Conservation (phyloP, 1,140 invertebrate species). For the Cydia fagiglandana region DNA sequence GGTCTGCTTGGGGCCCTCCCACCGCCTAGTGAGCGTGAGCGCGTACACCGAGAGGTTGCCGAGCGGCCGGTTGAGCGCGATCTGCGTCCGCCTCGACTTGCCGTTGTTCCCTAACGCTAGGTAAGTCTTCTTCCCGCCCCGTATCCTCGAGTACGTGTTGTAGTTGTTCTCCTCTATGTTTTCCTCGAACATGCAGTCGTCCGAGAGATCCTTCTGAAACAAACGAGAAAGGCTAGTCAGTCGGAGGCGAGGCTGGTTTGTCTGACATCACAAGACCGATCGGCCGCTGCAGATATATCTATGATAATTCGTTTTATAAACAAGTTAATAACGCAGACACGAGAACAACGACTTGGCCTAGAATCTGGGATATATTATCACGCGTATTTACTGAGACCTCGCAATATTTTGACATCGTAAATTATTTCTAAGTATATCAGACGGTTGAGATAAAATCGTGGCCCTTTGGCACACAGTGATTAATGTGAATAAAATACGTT, state of each 20-base stretch:
- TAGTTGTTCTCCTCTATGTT: slow-evolving; percentile 90
- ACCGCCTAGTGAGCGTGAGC: slow-evolving; percentile 83
- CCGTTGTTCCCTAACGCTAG: slow-evolving; percentile 87
- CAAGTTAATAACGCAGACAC: not conserved
- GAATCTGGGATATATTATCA: slow-evolving; percentile 12
- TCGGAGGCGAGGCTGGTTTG: slow-evolving; percentile 10
- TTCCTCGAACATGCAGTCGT: slow-evolving; percentile 93
- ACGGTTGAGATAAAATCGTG: not conserved
- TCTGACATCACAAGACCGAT: slow-evolving; percentile 7
- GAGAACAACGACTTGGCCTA: slow-evolving; percentile 22
- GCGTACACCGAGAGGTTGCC: slow-evolving; percentile 87
- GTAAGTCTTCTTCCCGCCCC: slow-evolving; percentile 84
- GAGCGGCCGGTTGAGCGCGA: slow-evolving; percentile 82
- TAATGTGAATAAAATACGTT: not conserved
- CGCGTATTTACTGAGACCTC: slow-evolving; percentile 17
- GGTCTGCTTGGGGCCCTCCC: slow-evolving; percentile 70
- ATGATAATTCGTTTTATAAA: slow-evolving; percentile 24
- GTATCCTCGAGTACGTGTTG: slow-evolving; percentile 90
- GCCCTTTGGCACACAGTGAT: not conserved
- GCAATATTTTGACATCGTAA: slow-evolving; percentile 16
- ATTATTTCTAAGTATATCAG: slow-evolving; percentile 11
- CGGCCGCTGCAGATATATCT: slow-evolving; percentile 14
- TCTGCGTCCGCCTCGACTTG: slow-evolving; percentile 84
- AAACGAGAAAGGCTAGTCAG: slow-evolving; percentile 67
- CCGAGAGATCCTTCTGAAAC: slow-evolving; percentile 89